These are phyloP conservation scores for Daubentonia madagascariensis DNA, from an alignment of 2,113 vertebrate species.

Conservation along the genomic window DNA sequence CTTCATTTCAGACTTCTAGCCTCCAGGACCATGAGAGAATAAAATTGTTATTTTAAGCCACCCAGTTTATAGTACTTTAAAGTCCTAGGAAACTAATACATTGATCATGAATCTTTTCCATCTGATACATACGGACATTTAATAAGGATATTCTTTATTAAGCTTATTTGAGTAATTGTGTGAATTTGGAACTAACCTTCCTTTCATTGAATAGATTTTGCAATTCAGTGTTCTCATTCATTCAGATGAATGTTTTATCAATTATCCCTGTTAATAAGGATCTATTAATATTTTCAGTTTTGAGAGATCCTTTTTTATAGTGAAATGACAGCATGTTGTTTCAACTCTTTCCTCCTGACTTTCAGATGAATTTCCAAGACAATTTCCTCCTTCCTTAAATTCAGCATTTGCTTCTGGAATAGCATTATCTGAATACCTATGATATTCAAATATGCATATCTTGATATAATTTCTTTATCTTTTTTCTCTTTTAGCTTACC, in stretches of 20 bases:
- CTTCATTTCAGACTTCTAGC: not conserved
- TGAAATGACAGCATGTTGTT: not conserved
- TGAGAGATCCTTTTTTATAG: not conserved
- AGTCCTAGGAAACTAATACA: not conserved
- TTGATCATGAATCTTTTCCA: not conserved
- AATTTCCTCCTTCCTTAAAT: not conserved
- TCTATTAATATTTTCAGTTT: not conserved
- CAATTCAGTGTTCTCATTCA: not conserved
- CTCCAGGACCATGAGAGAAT: not conserved
- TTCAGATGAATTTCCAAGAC: not conserved
- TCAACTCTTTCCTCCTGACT: not conserved
- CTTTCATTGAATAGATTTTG: slow-evolving; percentile 21
- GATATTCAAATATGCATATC: not conserved
- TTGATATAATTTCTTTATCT: not conserved
- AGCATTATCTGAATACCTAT: not conserved
- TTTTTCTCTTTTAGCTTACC: not conserved
- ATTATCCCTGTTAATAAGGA: not conserved
- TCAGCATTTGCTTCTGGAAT: not conserved
- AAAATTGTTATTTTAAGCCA: not conserved
- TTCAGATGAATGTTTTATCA: not conserved
- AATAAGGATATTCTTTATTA: not conserved
- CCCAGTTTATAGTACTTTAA: not conserved
- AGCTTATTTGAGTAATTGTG: not conserved
- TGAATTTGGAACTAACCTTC: slow-evolving; percentile 15
- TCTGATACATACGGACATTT: not conserved